phyloP scores from a whole-genome alignment of 2,888 invertebrate species.

The Disparrhopalites patrizii region DNA sequence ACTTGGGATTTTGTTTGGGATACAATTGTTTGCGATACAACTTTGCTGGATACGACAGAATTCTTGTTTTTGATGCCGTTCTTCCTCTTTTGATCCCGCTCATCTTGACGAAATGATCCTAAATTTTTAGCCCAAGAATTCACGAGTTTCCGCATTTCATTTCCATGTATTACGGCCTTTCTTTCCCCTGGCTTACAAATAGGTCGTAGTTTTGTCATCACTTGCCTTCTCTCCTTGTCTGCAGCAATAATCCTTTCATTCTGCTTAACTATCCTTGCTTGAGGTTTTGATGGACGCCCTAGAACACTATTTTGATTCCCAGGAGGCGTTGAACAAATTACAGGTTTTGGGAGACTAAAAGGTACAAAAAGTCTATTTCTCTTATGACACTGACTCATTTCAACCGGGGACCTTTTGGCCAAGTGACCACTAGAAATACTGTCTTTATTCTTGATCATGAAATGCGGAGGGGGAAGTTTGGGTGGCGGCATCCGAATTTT shows the following conservation, averaged over 20 bases:
- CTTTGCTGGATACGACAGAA: too few relatives aligned
- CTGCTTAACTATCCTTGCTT: background rate
- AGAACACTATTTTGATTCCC: background rate
- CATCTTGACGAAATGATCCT: too few relatives aligned
- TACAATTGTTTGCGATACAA: too few relatives aligned
- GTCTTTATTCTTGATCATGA: background rate
- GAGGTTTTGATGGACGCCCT: background rate
- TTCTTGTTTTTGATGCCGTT: too few relatives aligned
- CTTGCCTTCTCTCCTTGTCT: background rate
- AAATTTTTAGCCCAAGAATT: conserved; percentile 11
- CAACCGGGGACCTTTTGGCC: conserved; percentile 1
- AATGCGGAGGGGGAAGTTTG: conserved; percentile 4
- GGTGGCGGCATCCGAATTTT: conserved; percentile 16
- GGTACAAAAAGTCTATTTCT: conserved; percentile 9
- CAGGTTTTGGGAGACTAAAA: background rate
- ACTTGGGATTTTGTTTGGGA: too few relatives aligned
- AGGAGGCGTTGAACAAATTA: background rate
- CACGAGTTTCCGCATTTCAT: background rate
- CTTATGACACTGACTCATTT: background rate
- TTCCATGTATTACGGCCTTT: background rate
- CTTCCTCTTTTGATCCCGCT: too few relatives aligned
- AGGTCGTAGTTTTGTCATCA: conserved; percentile 1
- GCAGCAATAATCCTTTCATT: background rate
- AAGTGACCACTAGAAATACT: background rate
- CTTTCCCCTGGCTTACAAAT: background rate